Base-by-base conservation (phyloP, 30 jellyfish, hydroid and myxozoan genomes). In the Aurelia aurita region DNA sequence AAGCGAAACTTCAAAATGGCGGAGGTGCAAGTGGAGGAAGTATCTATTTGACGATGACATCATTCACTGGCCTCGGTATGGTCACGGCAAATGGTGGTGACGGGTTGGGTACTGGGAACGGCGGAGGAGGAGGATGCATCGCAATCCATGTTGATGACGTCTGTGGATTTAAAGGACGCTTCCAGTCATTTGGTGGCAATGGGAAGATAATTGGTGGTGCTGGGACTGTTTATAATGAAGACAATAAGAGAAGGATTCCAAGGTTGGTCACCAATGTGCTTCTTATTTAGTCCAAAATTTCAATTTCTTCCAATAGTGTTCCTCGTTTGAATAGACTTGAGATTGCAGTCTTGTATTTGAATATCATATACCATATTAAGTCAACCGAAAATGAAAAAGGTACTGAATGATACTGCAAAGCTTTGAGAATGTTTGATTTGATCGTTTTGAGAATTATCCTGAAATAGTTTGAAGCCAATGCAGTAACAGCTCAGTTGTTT, bases 101-200 rank as follows among this genome's bases (percentile, higher is more conserved):
- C 45, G 93, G 93, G 9, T 47, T 84, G n/a, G 79, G 67, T 20
- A 57, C 46, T 23, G 93, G 93, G 19, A 27, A 46, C 26, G 93
- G 93, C 3, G 93, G 93, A 2, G 93, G 93, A 18, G 93, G 93
- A 53, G 93, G 93, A 63, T 84, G 93, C 82, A 60, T 84, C 43
- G 93, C 93, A 26, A 80, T 84, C 21, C 93, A 84, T 49, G 87
- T 84, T 21, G 74, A 71, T 62, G 39, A 60, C 55, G 66, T 19
- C 31, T 19, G 19, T 58, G 18, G 22, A 8, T 84, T 71, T 47
- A 69, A 61, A 43, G 93, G 93, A 2, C 5, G 45, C 0, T 57
- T 84, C 44, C 87, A 72, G 55, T 71, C 87, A n/a, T 62, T 22
- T 84, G 93, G 93, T 69, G 93, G 93, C 55, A 60, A 44, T 25